Conservation (phyloP, 2,113 vertebrate species). For the Neogale vison region DNA sequence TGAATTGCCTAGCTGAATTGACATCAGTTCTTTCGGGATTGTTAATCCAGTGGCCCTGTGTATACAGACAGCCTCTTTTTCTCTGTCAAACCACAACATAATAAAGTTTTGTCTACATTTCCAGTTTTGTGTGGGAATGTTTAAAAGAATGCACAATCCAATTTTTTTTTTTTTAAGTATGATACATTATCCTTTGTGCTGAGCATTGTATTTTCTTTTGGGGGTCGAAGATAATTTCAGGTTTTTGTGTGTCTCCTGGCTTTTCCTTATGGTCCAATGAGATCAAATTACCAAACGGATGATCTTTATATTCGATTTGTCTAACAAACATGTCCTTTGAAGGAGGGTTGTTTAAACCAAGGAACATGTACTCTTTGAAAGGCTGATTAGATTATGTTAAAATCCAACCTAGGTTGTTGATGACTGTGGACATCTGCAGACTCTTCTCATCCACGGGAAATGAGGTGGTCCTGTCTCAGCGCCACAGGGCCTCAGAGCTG, state of each 20-base stretch:
- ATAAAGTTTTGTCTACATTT: slow-evolving; percentile 20
- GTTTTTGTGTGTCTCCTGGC: neutral
- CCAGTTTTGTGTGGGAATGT: slow-evolving; percentile 27
- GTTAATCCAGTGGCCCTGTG: neutral
- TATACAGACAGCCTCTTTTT: neutral
- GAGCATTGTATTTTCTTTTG: neutral
- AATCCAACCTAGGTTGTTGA: neutral
- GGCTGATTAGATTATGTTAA: neutral
- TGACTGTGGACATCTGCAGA: neutral
- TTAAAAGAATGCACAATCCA: slow-evolving; percentile 13
- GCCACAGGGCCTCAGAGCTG: neutral
- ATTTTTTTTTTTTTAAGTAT: neutral
- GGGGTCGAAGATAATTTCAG: neutral
- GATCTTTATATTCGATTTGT: neutral
- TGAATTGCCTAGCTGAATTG: slow-evolving; percentile 16
- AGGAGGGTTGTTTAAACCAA: neutral
- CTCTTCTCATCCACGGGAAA: neutral
- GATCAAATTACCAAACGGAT: neutral
- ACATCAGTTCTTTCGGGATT: neutral
- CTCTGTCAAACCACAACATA: neutral
- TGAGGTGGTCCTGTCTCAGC: neutral
- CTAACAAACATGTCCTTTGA: neutral
- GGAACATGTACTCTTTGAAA: neutral
- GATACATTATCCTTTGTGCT: neutral
- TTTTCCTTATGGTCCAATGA: neutral